A percentile compares a stretch with the other conserved stretches of the same genome.
Evolutionary conservation across 2,113 vertebrate species (phyloP).

Genomic region (Brachypteracias leptosomus): DNA sequence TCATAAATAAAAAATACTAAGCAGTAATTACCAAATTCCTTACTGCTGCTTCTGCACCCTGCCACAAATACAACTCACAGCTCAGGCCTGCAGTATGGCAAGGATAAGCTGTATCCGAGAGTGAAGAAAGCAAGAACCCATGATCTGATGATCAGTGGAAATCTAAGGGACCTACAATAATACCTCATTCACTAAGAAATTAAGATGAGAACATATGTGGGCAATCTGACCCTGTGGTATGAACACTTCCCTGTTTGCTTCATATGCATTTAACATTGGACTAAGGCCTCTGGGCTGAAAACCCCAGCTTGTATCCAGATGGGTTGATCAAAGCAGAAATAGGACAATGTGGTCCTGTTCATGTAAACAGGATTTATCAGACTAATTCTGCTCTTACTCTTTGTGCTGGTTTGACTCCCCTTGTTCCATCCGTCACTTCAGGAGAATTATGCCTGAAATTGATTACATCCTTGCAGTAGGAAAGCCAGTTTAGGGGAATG

Average conservation of each 20-base stretch:
- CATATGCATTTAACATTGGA: fast-evolving
- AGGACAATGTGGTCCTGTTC: background rate
- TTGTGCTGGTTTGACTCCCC: background rate
- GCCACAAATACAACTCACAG: background rate
- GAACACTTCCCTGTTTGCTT: background rate
- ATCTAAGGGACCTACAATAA: background rate
- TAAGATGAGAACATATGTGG: background rate
- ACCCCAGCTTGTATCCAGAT: background rate
- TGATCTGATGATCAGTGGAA: background rate
- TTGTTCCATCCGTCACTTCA: background rate
- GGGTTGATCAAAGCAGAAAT: background rate
- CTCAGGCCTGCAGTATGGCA: background rate
- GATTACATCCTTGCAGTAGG: background rate
- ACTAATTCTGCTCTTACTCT: background rate
- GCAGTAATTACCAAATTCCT: background rate
- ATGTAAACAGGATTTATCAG: background rate
- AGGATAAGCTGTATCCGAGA: background rate
- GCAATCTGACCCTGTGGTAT: background rate
- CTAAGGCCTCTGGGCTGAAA: background rate
- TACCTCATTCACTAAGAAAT: background rate
- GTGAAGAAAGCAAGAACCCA: background rate
- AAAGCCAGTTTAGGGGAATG: background rate
- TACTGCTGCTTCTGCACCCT: background rate
- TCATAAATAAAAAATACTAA: background rate
- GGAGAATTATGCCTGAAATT: background rate